A percentile compares a stretch with the other conserved stretches of the same genome.
Conservation (phyloP, 92 coral and sea anemone species). For the Porites cylindrica region DNA sequence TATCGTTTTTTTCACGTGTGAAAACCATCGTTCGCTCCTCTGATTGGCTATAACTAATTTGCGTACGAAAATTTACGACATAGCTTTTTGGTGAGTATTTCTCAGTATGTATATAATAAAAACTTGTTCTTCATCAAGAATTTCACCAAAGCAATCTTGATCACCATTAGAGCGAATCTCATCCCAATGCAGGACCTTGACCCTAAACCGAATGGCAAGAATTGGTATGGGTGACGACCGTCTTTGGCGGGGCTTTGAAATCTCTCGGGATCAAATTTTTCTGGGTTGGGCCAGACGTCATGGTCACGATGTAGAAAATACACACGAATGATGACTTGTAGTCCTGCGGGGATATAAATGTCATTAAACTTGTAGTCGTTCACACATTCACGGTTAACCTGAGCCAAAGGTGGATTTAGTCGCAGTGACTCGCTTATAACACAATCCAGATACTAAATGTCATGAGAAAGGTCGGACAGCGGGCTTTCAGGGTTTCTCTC, state of each 20-base stretch:
- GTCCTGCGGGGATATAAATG: constrained; percentile 50
- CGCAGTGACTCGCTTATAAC: constrained; percentile 68
- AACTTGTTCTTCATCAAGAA: constrained; percentile 66
- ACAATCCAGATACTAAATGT: constrained; percentile 68
- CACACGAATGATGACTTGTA: constrained; percentile 29
- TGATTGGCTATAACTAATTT: too few relatives aligned
- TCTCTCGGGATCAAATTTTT: constrained; percentile 72
- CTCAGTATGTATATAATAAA: too few relatives aligned
- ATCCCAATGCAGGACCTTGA: constrained; percentile 79
- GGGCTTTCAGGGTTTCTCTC: constrained; percentile 47
- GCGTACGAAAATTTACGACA: too few relatives aligned
- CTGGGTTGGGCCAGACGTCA: constrained; percentile 58
- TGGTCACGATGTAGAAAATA: constrained; percentile 56
- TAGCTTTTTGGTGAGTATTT: too few relatives aligned
- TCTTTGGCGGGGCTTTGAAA: constrained; percentile 66
- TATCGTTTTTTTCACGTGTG: too few relatives aligned
- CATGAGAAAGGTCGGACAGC: constrained; percentile 55
- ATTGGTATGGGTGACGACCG: constrained; percentile 74
- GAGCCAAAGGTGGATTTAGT: constrained; percentile 46
- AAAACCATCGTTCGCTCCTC: too few relatives aligned
- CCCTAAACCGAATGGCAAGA: constrained; percentile 74
- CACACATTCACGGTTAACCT: constrained; percentile 41
- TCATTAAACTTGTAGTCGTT: constrained; percentile 39
- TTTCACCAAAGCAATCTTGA: constrained; percentile 63
- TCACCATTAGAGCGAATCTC: constrained; percentile 67